Evolutionary conservation across 2,113 vertebrate genomes (phyloP), one percentile per base, ranked within the genome.

Genomic region (Nipponia nippon): DNA sequence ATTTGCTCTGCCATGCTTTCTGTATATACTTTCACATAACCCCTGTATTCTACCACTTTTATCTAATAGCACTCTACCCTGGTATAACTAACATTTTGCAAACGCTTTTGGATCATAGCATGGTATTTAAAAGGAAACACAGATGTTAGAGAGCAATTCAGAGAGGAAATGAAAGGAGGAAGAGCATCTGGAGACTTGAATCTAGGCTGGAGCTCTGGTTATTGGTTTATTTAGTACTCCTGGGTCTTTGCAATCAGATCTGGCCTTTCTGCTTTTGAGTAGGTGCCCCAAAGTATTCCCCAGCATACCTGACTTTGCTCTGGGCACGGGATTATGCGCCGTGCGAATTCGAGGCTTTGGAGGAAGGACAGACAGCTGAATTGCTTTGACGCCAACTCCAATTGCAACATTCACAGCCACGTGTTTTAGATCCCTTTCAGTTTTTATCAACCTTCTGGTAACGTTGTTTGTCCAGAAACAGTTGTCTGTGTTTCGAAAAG

Each of bases 141-240:
- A 95, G 94, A 96, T 97, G 96, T 94, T 94, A 40, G 38, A 87
- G 80, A 94, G 88, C 89, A 93, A 77, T 93, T 94, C 93, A 81
- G 94, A 92, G 88, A 96, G 96, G 96, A 97, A 97, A 97, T 97
- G 97, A 97, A 95, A 91, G 90, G 91, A 96, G 97, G 94, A 97
- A 97, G 93, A 93, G 96, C 93, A 97, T 95, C 94, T 97, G 96
- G 95, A 96, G 89, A 46, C 49, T 91, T 38, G 84, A 79, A 70
- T 66, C 94, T 95, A 95, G 83, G 30, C 84, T 90, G 87, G 89
- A 93, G 91, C 91, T 95, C 94, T 96, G 96, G 85, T 95, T 95
- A 91, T 50, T 90, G 81, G 93, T 95, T 95, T 91, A 95, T 95
- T 96, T 95, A 95, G 89, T 92, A 55, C 29, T 94, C 29, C 66